These are phyloP conservation scores for Sarcophaga peregrina DNA, from an alignment of 1,140 invertebrate species.

Conservation along the genomic window DNA sequence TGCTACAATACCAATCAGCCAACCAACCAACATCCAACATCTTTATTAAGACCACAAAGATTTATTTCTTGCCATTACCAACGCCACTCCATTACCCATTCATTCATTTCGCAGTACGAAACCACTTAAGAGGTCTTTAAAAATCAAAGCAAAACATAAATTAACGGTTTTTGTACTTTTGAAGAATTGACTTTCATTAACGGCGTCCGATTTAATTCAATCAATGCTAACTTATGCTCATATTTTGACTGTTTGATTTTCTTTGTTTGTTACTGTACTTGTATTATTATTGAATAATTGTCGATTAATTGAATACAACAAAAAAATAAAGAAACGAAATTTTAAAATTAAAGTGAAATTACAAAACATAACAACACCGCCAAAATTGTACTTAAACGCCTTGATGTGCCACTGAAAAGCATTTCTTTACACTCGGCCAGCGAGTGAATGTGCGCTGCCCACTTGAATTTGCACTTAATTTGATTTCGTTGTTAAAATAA, in stretches of 20 bases:
- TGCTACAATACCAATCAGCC: too few species aligned
- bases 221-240: not conserved
- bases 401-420: not conserved
- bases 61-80: not conserved
- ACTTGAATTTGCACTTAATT: slow-evolving; percentile 12
- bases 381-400: slow-evolving; percentile 14
- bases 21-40: not conserved
- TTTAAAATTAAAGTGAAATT: slow-evolving; percentile 38
- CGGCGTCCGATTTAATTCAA: not conserved
- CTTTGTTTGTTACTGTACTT: not conserved
- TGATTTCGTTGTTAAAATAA: not conserved
- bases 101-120: too few species aligned
- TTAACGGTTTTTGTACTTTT: not conserved
- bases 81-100: too few species aligned
- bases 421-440: not conserved
- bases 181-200: slow-evolving; percentile 17
- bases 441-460: not conserved
- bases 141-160: not conserved
- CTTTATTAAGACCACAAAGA: not conserved
- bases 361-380: not conserved
- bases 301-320: slow-evolving; percentile 1
- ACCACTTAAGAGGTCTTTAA: not conserved
- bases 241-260: not conserved
- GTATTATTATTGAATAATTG: slow-evolving; percentile 30
- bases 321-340: not conserved